These are phyloP conservation scores for Orthosia gothica DNA, from an alignment of 2,888 invertebrate genomes.

Conservation along the genomic window DNA sequence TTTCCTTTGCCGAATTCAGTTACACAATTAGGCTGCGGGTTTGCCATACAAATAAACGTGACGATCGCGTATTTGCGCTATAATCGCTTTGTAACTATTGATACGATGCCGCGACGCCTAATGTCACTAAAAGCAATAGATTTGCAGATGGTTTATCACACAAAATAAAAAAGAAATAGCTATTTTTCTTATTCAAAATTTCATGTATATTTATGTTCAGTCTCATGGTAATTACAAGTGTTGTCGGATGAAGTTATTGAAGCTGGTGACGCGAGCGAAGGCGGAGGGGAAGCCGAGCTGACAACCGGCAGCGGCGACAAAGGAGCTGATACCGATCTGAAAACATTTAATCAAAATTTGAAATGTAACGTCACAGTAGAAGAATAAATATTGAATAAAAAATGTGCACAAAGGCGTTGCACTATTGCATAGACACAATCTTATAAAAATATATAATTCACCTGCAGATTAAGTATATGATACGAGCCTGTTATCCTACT, in stretches of 20 bases:
- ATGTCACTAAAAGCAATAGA: no score
- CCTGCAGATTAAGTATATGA: neutral
- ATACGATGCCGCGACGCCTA: no score
- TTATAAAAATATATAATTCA: no score
- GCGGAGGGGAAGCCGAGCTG: constrained; percentile 79
- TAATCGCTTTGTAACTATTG: no score
- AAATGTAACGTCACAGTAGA: neutral
- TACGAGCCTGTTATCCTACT: no score
- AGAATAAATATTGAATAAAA: neutral
- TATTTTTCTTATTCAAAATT: neutral
- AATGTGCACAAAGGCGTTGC: neutral
- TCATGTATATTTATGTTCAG: constrained; percentile 17
- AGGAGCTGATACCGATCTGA: constrained; percentile 82
- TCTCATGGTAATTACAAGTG: constrained; percentile 63
- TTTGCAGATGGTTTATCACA: neutral
- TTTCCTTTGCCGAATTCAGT: no score
- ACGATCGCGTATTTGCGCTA: no score
- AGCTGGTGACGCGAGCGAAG: constrained; percentile 80
- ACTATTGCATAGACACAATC: no score
- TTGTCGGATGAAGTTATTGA: constrained; percentile 74
- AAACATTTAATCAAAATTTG: constrained; percentile 9
- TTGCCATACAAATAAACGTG: no score
- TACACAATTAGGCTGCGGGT: no score
- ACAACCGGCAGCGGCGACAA: constrained; percentile 76
- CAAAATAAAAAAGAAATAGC: neutral